phyloP scores from a whole-genome alignment of 2,113 vertebrate genomes.

The Tauraco erythrolophus region DNA sequence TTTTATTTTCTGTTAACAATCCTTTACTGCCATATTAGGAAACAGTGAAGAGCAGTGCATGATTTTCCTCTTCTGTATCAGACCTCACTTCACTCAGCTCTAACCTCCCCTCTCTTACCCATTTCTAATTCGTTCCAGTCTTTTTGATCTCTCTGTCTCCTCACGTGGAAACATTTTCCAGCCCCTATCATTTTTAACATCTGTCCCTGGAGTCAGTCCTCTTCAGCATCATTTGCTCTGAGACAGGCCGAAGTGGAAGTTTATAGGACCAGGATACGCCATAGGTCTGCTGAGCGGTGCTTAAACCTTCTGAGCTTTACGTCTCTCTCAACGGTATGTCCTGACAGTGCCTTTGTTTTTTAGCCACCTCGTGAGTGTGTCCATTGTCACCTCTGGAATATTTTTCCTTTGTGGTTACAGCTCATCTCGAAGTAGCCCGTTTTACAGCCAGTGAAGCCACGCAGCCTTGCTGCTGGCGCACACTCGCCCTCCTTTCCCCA shows the following conservation, averaged over 20 bases:
- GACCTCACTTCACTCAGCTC: not conserved
- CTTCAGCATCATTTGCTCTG: not conserved
- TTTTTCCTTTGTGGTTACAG: not conserved
- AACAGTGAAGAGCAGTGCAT: not conserved
- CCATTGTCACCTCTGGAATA: not conserved
- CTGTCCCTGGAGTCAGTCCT: not conserved
- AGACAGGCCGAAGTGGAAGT: not conserved
- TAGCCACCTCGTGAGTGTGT: not conserved
- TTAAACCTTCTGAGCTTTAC: not conserved
- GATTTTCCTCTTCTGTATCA: not conserved
- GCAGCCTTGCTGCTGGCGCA: not conserved
- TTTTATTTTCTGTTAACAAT: constrained; percentile 3
- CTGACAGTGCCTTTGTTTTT: not conserved
- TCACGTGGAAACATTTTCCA: not conserved
- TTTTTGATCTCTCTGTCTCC: not conserved
- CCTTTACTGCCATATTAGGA: not conserved
- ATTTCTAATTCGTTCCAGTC: not conserved
- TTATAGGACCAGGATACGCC: not conserved
- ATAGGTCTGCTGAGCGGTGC: not conserved
- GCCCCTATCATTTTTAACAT: not conserved
- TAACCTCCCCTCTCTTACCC: not conserved
- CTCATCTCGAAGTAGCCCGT: not conserved
- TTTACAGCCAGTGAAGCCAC: not conserved
- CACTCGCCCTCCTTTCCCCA: not conserved
- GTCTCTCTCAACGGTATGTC: accelerated